These are phyloP conservation scores for Callionymus lyra DNA, from an alignment of 2,113 vertebrate genomes.

Conservation along the genomic window DNA sequence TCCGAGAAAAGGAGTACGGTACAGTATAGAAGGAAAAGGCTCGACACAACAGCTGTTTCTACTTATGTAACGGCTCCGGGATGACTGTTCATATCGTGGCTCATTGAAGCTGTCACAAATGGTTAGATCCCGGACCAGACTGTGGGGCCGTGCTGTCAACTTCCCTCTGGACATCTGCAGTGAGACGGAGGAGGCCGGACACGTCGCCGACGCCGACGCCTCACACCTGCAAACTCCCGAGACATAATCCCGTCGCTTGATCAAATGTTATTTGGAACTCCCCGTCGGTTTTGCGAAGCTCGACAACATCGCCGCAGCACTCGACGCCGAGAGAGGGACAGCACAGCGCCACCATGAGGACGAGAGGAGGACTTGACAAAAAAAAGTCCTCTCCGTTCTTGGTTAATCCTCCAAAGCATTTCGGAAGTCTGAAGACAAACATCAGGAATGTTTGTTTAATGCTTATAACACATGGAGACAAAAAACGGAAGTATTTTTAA, in stretches of 20 bases:
- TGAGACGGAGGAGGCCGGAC: slow-evolving; percentile 25
- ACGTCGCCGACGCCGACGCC: slow-evolving; percentile 34
- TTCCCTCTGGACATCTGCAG: slow-evolving; percentile 42
- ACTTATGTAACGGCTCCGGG: slow-evolving; percentile 67
- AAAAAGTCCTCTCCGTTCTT: too few species aligned
- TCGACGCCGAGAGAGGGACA: too few species aligned
- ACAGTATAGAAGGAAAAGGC: slow-evolving; percentile 42
- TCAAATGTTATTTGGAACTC: slow-evolving; percentile 12
- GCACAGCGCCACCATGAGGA: too few species aligned
- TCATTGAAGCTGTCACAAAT: slow-evolving; percentile 67
- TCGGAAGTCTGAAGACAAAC: too few species aligned
- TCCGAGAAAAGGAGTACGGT: slow-evolving; percentile 22
- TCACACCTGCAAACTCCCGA: slow-evolving; percentile 30
- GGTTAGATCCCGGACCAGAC: slow-evolving; percentile 56
- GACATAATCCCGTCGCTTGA: too few species aligned
- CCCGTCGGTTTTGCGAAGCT: slow-evolving; percentile 4
- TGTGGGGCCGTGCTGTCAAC: slow-evolving; percentile 57
- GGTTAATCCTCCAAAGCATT: too few species aligned
- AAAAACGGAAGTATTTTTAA: too few species aligned
- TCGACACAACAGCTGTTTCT: slow-evolving; percentile 64
- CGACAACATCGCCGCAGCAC: slow-evolving; percentile 1
- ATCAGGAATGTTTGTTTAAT: too few species aligned
- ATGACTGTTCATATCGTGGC: slow-evolving; percentile 66
- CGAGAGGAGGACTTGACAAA: too few species aligned
- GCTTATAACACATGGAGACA: too few species aligned